Evolutionary conservation across 2,113 vertebrate species (phyloP).

Genomic region (Numida meleagris): DNA sequence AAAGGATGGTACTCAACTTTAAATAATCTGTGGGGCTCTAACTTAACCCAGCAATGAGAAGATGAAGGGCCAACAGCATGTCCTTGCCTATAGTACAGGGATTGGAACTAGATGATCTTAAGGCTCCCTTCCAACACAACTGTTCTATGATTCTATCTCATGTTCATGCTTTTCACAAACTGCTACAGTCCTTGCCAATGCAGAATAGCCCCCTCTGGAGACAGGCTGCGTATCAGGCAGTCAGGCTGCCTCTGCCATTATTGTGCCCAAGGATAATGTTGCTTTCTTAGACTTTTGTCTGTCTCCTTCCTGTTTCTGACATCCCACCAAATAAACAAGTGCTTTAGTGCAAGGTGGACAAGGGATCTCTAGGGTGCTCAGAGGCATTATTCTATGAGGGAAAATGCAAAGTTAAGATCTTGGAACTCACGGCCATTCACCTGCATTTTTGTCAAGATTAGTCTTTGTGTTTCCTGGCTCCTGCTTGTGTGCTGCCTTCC

Average conservation of each 20-base stretch:
- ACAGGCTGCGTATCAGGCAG: neutral
- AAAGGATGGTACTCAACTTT: neutral
- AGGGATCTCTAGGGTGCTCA: neutral
- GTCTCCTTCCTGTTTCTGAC: neutral
- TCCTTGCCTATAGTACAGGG: too few relatives aligned
- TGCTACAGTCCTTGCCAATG: neutral
- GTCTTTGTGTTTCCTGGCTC: neutral
- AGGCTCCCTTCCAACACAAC: too few relatives aligned
- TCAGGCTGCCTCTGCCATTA: neutral
- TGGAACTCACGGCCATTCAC: neutral
- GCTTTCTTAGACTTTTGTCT: neutral
- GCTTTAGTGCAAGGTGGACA: neutral
- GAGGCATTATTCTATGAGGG: neutral
- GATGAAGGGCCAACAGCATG: neutral
- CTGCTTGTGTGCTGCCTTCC: neutral
- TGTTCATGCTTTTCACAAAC: neutral
- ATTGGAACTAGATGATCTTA: too few relatives aligned
- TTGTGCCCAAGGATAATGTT: fast-evolving
- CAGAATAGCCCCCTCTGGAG: neutral
- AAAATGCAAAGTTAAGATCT: neutral
- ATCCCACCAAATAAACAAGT: neutral
- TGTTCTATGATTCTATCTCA: neutral
- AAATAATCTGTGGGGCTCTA: neutral
- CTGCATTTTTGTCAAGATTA: neutral
- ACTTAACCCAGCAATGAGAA: neutral